Base-by-base conservation (phyloP, 2,888 invertebrate genomes). In the Melinopterus prodromus region DNA sequence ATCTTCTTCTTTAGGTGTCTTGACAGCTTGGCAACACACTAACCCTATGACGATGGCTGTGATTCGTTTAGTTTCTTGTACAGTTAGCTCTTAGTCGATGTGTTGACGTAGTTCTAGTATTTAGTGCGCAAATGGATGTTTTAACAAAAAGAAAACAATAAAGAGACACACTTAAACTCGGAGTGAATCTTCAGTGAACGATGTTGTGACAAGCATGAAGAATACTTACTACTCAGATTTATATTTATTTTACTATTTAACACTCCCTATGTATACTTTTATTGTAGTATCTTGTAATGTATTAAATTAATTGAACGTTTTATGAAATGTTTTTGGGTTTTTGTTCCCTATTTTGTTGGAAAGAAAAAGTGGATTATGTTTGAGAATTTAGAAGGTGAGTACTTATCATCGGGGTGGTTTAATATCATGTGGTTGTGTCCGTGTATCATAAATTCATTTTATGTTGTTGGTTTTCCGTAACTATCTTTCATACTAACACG, bases 21-120 rank as follows among this genome's bases (percentile, higher is more conserved):
- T 84, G 83, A 84, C 81, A 81, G 84, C 83, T 83, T 82, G 83
- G 81, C 81, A 80, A 79, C 78, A 80, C 79, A 83, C 82, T 82
- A 83, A 82, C 81, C 76, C 71, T 79, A 79, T 79, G 79, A 86
- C 83, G 86, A 87, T 83, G 85, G 86, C 87, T 87, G 87, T 87
- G 86, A 86, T 85, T 84, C 80, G 80, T 77, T 78, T 26, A 26
- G 26, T 26, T 81, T 78, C 35, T 79, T 78, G 77, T 81, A 81
- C 36, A 75, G 78, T 81, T 74, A 36, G 35, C 36, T 37, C 26
- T 35, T 35, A 74, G 7, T 74, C n/a, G 74, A 6, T 35, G n/a
- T 74, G 37, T 26, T 35, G 26, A 36, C 1, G 12, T 53, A 53
- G 53, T 9, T 6, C 53, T 53, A 9, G 53, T 53, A 53, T 53